These are phyloP conservation scores for Neoarius graeffei DNA, from an alignment of 2,113 vertebrate genomes.

Conservation along the genomic window DNA sequence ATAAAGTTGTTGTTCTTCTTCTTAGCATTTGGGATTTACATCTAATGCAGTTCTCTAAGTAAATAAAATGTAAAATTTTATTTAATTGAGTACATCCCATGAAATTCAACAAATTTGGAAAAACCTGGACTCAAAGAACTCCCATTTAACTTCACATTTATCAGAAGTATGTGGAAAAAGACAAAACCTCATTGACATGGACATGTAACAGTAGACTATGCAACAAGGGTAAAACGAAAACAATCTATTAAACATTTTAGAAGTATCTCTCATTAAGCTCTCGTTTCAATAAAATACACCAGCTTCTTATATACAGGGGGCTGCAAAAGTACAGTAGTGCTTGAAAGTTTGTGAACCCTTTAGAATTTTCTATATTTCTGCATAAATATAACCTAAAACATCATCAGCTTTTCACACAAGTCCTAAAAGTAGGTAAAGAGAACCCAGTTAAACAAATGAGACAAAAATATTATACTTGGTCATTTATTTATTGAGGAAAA, in stretches of 20 bases:
- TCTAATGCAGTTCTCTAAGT: neutral
- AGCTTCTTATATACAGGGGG: neutral
- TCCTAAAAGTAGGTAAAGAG: no score
- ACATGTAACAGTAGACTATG: neutral
- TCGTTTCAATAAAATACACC: neutral
- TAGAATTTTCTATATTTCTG: no score
- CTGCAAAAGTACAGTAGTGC: no score
- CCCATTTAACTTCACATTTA: neutral
- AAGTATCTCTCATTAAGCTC: neutral
- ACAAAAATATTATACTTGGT: no score
- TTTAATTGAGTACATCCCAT: neutral
- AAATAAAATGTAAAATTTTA: neutral
- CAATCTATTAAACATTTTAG: neutral
- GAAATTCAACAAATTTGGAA: neutral
- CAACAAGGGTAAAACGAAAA: neutral
- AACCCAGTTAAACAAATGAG: no score
- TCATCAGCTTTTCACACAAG: no score
- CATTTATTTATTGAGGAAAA: no score
- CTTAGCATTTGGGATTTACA: neutral
- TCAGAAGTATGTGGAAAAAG: neutral
- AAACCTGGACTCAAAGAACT: neutral
- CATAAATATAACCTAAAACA: no score
- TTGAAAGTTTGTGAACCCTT: no score
- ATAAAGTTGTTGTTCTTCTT: no score
- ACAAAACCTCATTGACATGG: neutral